These are phyloP conservation scores for Smutsia temminckii DNA, from an alignment of 2,797 vertebrate species.

Conservation along the genomic window DNA sequence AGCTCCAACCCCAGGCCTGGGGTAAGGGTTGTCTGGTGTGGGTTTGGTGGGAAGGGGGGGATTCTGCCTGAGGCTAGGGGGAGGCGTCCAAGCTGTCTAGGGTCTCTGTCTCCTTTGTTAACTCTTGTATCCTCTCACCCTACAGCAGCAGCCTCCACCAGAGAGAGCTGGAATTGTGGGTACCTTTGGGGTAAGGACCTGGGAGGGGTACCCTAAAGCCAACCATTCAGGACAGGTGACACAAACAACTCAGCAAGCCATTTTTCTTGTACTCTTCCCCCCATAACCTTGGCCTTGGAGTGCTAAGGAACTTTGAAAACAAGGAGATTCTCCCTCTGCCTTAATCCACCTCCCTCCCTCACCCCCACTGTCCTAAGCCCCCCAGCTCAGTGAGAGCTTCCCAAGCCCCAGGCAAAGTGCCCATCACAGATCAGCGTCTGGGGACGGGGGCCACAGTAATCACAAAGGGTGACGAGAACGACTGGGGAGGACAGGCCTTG, in stretches of 20 bases:
- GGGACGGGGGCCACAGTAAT: conserved; percentile 43
- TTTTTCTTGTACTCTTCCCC: background rate
- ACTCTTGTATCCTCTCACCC: conserved; percentile 5
- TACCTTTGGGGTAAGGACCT: background rate
- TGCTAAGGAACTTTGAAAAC: background rate
- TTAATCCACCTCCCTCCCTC: conserved; percentile 29
- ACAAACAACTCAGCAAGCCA: background rate
- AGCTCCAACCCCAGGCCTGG: conserved; percentile 57
- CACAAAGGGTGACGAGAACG: conserved; percentile 57
- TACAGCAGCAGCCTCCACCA: background rate
- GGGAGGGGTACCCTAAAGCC: background rate
- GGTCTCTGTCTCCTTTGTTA: conserved; percentile 59
- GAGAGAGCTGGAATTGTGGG: background rate
- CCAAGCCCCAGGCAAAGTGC: conserved; percentile 67
- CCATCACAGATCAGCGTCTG: conserved; percentile 70
- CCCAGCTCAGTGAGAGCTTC: conserved; percentile 73
- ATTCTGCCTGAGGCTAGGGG: conserved; percentile 29
- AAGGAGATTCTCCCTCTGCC: conserved; percentile 6
- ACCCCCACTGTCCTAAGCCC: conserved; percentile 72
- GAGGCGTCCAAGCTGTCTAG: conserved; percentile 38
- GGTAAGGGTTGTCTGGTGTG: conserved; percentile 59
- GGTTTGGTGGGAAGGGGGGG: conserved; percentile 50
- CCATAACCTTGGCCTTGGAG: conserved; percentile 28
- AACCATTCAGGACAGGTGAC: background rate
- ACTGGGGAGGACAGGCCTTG: conserved; percentile 55